Base-by-base conservation (phyloP, 2,888 invertebrate genomes). In the Tenthredo distinguenda region DNA sequence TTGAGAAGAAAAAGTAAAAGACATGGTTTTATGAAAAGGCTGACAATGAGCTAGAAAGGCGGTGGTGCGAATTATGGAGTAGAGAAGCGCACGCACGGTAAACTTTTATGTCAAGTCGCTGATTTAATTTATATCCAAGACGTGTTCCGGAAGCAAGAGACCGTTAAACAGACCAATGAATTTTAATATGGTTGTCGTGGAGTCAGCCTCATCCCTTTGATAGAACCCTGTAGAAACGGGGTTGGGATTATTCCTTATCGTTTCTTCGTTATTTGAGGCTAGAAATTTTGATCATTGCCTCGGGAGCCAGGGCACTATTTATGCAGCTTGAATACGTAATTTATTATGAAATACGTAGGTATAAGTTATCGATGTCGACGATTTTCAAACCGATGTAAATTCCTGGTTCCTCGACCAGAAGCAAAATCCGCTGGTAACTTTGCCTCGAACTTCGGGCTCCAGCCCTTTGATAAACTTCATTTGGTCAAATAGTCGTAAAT, bases 401-500 rank as follows among this genome's bases (percentile, higher is more conserved):
- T 62, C 26, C 68, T 12, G 10, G 5, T 4, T 68, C 6, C 68
- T 68, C 5, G 34, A 2, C 26, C 21, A 34, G 18, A 12, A 68
- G 31, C 18, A 68, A 68, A 34, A 34, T 68, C 15, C 34, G 34
- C 6, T 12, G 15, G 34, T 5, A 81, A 62, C 81, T 81, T n/a
- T 34, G 21, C 6, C 10, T 6, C 62, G 55, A 55, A 43, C 21
- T 26, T 31, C 47, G 31, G 72, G 37, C 26, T 31, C 18, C 43
- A 26, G 43, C 77, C 77, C 77, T 77, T 77, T 81, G 81, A 81
- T 81, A 81, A 81, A 81, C 40, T 81, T 62, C 81, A 34, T 65
- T 81, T 40, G 81, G 81, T 81, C 81, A 81, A 85, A 85, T 85
- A 77, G 77, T 85, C 85, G 85, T 85, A 85, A 85, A 85, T 85